Evolutionary conservation across 2,888 invertebrate species (phyloP).

Genomic region (Cerastis leucographa): DNA sequence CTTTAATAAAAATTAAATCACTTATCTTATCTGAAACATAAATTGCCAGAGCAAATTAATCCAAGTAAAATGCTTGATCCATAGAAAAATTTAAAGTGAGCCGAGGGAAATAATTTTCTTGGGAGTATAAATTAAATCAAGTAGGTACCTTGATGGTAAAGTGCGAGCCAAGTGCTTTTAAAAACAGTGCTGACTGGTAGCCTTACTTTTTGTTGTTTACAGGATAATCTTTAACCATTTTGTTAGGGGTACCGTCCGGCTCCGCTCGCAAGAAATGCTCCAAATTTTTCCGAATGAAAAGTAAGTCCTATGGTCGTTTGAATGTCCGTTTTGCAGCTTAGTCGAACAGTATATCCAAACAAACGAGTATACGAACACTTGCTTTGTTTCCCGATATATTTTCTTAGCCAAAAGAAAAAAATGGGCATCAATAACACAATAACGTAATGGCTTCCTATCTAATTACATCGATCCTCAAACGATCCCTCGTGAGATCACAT

Average conservation of each 20-base stretch:
- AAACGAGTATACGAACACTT: no score
- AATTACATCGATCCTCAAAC: constrained; percentile 44
- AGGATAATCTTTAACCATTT: constrained; percentile 32
- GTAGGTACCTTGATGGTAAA: constrained; percentile 41
- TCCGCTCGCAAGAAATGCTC: background rate
- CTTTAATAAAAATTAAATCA: constrained; percentile 55
- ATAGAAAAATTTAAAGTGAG: constrained; percentile 57
- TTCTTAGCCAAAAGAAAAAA: background rate
- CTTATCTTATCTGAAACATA: constrained; percentile 53
- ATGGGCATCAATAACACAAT: constrained; percentile 20
- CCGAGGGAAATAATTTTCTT: constrained; percentile 56
- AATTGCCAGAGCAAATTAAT: constrained; percentile 58
- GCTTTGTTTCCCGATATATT: background rate
- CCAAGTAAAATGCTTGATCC: constrained; percentile 50
- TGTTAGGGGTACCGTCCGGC: background rate
- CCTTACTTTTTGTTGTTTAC: constrained; percentile 41
- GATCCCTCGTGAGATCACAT: constrained; percentile 25
- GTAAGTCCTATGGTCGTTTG: background rate
- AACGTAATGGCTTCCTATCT: constrained; percentile 30
- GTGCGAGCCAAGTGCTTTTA: constrained; percentile 42
- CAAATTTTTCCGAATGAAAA: background rate
- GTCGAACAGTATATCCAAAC: background rate
- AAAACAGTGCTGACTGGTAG: constrained; percentile 32
- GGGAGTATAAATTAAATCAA: constrained; percentile 58
- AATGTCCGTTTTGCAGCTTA: background rate